These are phyloP conservation scores for Oryzias dopingdopingensis DNA, from an alignment of 2,797 vertebrate species.

Conservation along the genomic window DNA sequence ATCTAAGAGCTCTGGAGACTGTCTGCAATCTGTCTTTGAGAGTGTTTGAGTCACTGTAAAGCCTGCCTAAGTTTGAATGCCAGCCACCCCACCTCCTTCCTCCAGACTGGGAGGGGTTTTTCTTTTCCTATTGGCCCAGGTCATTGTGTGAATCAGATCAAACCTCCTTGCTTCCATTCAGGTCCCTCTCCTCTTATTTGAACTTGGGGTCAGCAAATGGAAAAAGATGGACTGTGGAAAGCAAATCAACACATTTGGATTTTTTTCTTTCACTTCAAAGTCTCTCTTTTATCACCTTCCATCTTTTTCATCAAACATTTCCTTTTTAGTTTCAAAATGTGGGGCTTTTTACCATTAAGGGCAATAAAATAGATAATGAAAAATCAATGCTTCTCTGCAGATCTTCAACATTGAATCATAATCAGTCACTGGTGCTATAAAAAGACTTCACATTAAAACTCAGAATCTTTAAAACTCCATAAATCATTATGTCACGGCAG, in stretches of 20 bases:
- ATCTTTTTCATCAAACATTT: constrained; percentile 15
- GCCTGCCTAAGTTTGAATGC: constrained; percentile 69
- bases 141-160: constrained; percentile 65
- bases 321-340: no score
- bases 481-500: constrained; percentile 47
- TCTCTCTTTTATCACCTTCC: not conserved
- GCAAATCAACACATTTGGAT: no score
- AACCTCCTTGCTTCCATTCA: constrained; percentile 55
- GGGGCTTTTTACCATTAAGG: constrained; percentile 19
- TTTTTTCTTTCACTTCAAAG: no score
- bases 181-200: constrained; percentile 6
- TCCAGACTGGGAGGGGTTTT: constrained; percentile 73
- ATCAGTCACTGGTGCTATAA: constrained; percentile 29
- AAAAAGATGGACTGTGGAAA: no score
- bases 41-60: constrained; percentile 62
- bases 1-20: constrained; percentile 48
- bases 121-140: constrained; percentile 73
- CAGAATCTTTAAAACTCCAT: constrained; percentile 37
- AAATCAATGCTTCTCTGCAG: constrained; percentile 36
- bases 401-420: constrained; percentile 11
- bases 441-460: constrained; percentile 46
- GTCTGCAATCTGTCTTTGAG: constrained; percentile 60
- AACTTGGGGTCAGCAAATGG: no score
- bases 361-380: constrained; percentile 4
- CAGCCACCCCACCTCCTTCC: constrained; percentile 67